Evolutionary conservation across 2,113 vertebrate genomes (phyloP), one percentile per base, ranked within the genome.

Genomic region (Sclerurus mexicanus): DNA sequence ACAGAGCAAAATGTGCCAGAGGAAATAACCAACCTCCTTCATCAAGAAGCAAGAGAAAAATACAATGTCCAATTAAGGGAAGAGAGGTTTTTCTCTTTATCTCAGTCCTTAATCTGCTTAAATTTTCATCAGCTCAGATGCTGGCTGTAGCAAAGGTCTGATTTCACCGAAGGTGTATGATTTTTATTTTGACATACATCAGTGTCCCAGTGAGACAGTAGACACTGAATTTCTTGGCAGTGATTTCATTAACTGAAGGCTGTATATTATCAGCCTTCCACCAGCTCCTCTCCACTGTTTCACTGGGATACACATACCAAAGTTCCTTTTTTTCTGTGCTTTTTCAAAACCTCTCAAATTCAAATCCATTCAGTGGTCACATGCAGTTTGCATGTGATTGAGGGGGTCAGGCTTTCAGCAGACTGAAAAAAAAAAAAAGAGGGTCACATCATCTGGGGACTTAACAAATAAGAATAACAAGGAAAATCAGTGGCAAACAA

Each of bases 381-480:
- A 4, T 60, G 53, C 14, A 18, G n/a, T 76, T 69, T 92, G 28
- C 37, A 74, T 31, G 40, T 89, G 83, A 90, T 59, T 62, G 80
- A 95, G 23, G 14, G 16, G 66, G 63, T 69, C 76, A 93, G 42
- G 52, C 50, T 94, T 95, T 67, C 42, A 82, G 85, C 62, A 87
- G 79, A 75, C 69, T 60, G 1, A 63, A 63, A 83, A 68, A 68
- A 63, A 83, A 68, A 68, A 63, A 69, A 78, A 71, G 64, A 67
- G 1, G 52, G 76, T 67, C 85, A 74, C 53, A 69, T 89, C 7
- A 0, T 14, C 59, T 83, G 75, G 53, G 66, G 74, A 69, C 87
- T 96, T 92, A 84, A 94, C 87, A 96, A 96, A 96, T 74, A 94
- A 74, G 46, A 94, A 81, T 87, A 96, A 94, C 52, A 77, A 76